Evolutionary conservation across 2,797 vertebrate species (phyloP).

Genomic region (Xenopus petersii): DNA sequence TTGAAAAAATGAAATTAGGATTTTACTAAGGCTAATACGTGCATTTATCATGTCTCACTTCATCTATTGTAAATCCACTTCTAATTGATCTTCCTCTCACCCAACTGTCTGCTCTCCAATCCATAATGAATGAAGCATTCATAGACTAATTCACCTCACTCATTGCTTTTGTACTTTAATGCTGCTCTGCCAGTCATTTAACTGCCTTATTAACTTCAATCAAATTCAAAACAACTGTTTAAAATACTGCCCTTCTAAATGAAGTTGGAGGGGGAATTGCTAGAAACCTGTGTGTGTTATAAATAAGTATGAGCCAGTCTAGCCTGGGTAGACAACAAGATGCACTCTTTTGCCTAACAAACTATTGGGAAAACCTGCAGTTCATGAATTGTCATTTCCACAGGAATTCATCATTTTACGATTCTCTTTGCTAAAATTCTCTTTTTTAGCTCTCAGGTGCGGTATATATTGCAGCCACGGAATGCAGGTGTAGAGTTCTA

Average conservation of each 20-base stretch:
- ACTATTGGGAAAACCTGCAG: no score
- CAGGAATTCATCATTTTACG: no score
- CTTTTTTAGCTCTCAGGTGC: no score
- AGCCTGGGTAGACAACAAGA: no score
- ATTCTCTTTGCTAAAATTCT: no score
- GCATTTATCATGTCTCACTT: background rate
- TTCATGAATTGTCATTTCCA: no score
- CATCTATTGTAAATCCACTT: background rate
- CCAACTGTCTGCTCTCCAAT: background rate
- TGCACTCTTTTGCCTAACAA: no score
- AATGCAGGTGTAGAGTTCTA: no score
- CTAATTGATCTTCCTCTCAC: background rate
- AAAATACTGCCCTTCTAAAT: background rate
- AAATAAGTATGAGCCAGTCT: no score
- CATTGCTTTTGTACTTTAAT: background rate
- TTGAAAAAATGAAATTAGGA: background rate
- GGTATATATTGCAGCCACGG: no score
- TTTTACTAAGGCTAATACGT: background rate
- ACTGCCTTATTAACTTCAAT: background rate
- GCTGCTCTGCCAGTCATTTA: background rate
- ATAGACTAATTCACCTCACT: background rate
- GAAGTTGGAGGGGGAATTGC: background rate
- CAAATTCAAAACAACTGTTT: background rate
- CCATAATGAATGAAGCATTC: constrained; percentile 3
- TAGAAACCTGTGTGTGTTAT: no score